phyloP scores from a whole-genome alignment of 1,140 invertebrate species.

The Doryteuthis pealeii region DNA sequence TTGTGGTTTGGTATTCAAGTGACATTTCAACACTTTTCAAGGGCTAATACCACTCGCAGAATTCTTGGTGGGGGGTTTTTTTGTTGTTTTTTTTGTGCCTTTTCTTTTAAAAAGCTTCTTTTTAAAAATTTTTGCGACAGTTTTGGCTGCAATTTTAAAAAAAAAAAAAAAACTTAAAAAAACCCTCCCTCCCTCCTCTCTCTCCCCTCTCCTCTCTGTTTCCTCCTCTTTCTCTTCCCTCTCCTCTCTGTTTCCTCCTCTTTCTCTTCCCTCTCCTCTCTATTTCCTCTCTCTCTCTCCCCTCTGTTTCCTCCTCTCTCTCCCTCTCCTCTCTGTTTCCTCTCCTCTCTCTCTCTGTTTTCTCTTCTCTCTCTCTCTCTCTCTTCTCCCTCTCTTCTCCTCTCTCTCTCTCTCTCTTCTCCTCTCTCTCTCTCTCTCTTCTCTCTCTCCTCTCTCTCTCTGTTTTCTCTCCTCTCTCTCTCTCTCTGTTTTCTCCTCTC shows the following conservation, averaged over 20 bases:
- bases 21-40: too few species aligned
- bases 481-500: not conserved
- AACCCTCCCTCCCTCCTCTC: not conserved
- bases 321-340: not conserved
- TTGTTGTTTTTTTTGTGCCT: too few species aligned
- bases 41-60: too few species aligned
- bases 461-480: not conserved
- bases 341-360: not conserved
- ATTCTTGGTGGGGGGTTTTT: too few species aligned
- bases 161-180: too few species aligned
- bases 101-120: too few species aligned
- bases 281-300: not conserved
- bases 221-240: not conserved
- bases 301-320: not conserved
- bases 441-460: not conserved
- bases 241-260: not conserved
- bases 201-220: not conserved
- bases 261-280: not conserved
- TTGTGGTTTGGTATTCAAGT: too few species aligned
- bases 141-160: too few species aligned
- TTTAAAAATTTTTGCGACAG: too few species aligned
- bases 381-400: not conserved
- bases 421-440: not conserved
- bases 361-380: not conserved
- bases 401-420: not conserved